Evolutionary conservation across 2,113 vertebrate species (phyloP), one percentile per base, ranked within the genome.

Genomic region (Odontesthes bonariensis): DNA sequence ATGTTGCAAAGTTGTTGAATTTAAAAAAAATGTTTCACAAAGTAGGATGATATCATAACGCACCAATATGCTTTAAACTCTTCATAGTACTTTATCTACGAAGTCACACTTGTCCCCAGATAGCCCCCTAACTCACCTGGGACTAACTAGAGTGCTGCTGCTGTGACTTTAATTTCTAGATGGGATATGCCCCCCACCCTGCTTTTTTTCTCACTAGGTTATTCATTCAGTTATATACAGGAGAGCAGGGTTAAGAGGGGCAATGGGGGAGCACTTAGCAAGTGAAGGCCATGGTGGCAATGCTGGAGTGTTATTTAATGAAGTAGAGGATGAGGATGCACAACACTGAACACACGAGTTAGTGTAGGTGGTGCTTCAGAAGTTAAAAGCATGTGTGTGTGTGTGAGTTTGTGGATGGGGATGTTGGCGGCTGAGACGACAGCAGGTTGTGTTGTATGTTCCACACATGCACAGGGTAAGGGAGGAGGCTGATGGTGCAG

Each of bases 221-320:
- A 90, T 89, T 85, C 82, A 68, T 88, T 76, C 79, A 78, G 78
- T 83, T 84, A 74, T 79, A 68, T 12, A 55, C 79, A 71, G 79
- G 58, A 72, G 81, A 56, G 73, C 61, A 27, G 86, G 85, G 86
- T 83, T 90, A 89, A 88, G 86, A 87, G 86, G 76, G 72, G 51
- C 64, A 66, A 80, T 83, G 82, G 76, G 84, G 69, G 83, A 90
- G 85, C 87, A 88, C 86, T 92, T 88, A 91, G 87, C 77, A 17
- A 82, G 75, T 46, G 84, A 81, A 84, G 84, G 86, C 86, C 87
- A 70, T 67, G 65, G 77, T 83, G 83, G 81, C 82, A 62, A 69
- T 72, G 83, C 77, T 77, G 77, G 86, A 92, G 89, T 88, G 91
- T 84, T 91, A 87, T 92, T 91, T 91, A 92, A 92, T 91, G 88